These are phyloP conservation scores for Thamnaconus septentrionalis DNA, from an alignment of 2,113 vertebrate species.

Conservation along the genomic window DNA sequence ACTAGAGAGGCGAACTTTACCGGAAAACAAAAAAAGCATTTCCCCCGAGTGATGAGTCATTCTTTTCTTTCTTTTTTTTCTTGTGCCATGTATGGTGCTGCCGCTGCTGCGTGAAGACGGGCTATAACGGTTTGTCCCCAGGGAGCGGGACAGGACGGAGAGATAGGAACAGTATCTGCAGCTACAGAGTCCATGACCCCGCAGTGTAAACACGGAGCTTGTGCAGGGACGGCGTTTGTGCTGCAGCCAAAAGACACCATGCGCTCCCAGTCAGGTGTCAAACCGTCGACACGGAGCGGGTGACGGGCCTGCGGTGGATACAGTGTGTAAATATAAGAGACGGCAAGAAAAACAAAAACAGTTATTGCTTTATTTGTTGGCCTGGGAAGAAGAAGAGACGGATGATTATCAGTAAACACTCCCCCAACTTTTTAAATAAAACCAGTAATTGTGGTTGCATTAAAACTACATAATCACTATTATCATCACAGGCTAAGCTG, in stretches of 20 bases:
- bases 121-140: conserved; percentile 54
- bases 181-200: conserved; percentile 84
- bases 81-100: conserved; percentile 29
- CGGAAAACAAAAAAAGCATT: conserved; percentile 27
- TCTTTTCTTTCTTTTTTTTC: background rate
- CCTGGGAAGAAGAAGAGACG: no score
- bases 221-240: conserved; percentile 73
- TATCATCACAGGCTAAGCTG: no score
- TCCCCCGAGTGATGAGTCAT: conserved; percentile 25
- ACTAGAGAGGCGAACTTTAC: conserved; percentile 10
- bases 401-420: no score
- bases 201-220: conserved; percentile 83
- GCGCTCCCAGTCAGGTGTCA: conserved; percentile 78
- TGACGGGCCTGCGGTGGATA: background rate
- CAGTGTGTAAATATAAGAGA: background rate
- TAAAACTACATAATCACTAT: no score
- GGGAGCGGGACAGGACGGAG: conserved; percentile 51
- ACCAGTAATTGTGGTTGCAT: no score
- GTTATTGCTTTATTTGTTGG: no score
- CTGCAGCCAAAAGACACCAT: conserved; percentile 75
- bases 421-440: no score
- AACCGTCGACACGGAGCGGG: conserved; percentile 8
- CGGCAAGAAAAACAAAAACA: no score
- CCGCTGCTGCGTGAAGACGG: conserved; percentile 29
- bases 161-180: conserved; percentile 74